Evolutionary conservation across 2,113 vertebrate species (phyloP).

Genomic region (Sebastes schlegelii): DNA sequence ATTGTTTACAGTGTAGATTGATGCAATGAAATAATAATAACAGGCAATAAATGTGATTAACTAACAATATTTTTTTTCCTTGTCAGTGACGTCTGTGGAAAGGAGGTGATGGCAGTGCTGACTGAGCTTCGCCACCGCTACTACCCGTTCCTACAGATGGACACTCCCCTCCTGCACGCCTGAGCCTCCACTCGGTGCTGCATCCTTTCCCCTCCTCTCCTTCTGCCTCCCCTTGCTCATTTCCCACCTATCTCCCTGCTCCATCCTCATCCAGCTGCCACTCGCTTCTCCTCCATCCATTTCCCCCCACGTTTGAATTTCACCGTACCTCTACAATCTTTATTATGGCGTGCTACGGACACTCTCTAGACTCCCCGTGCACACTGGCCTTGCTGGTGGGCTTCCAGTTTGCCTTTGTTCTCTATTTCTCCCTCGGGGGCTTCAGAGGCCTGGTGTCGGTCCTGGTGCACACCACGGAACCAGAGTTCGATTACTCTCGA

Average conservation of each 20-base stretch:
- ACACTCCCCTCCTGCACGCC: conserved; percentile 43
- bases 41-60: background rate
- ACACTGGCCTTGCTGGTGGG: conserved; percentile 92
- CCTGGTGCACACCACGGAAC: conserved; percentile 87
- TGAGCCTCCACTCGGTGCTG: conserved; percentile 39
- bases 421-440: conserved; percentile 94
- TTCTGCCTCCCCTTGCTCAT: conserved; percentile 49
- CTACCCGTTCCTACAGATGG: conserved; percentile 60
- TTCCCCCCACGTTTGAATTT: conserved; percentile 12
- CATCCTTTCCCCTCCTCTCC: conserved; percentile 55
- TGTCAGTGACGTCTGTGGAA: conserved; percentile 55
- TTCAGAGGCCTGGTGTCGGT: conserved; percentile 92
- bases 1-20: background rate
- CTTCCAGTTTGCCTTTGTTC: conserved; percentile 96
- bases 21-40: background rate
- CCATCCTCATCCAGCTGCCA: conserved; percentile 15
- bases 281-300: conserved; percentile 9
- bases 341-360: conserved; percentile 81
- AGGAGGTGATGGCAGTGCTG: conserved; percentile 70
- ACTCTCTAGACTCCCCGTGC: conserved; percentile 88
- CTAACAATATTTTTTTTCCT: background rate
- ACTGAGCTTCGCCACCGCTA: conserved; percentile 56
- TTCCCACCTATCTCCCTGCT: conserved; percentile 18
- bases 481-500: conserved; percentile 91
- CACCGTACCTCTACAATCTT: background rate